phyloP scores from a whole-genome alignment of 2,113 vertebrate species.

The Phodopus roborovskii region DNA sequence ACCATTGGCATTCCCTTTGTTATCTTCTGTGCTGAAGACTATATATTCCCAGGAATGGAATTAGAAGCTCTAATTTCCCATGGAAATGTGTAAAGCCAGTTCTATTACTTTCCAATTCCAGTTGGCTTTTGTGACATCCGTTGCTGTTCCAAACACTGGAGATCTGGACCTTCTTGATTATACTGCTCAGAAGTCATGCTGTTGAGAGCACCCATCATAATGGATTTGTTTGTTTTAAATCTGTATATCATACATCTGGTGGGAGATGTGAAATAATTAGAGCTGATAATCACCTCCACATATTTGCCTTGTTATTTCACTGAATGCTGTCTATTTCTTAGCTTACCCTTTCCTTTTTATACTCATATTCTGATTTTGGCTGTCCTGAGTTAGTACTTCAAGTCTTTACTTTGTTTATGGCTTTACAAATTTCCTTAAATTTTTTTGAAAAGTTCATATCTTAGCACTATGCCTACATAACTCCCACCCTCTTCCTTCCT shows the following conservation, averaged over 20 bases:
- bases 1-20: not conserved
- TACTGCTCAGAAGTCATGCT: not conserved
- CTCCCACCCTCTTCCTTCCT: not conserved
- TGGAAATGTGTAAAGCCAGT: not conserved
- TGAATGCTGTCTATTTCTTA: not conserved
- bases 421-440: not conserved
- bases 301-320: not conserved
- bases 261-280: not conserved
- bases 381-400: not conserved
- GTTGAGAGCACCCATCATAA: not conserved
- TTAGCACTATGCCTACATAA: not conserved
- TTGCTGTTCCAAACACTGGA: not conserved
- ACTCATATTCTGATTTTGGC: not conserved
- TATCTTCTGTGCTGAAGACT: not conserved
- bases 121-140: not conserved
- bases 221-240: not conserved
- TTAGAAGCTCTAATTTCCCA: slow-evolving; percentile 18
- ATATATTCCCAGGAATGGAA: not conserved
- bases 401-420: not conserved
- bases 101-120: not conserved
- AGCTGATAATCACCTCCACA: not conserved
- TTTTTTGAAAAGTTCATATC: not conserved
- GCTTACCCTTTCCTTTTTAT: not conserved
- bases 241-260: rapidly evolving
- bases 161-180: not conserved